Evolutionary conservation across 2,797 vertebrate genomes (phyloP), one percentile per base, ranked within the genome.

Genomic region (Paguma larvata): DNA sequence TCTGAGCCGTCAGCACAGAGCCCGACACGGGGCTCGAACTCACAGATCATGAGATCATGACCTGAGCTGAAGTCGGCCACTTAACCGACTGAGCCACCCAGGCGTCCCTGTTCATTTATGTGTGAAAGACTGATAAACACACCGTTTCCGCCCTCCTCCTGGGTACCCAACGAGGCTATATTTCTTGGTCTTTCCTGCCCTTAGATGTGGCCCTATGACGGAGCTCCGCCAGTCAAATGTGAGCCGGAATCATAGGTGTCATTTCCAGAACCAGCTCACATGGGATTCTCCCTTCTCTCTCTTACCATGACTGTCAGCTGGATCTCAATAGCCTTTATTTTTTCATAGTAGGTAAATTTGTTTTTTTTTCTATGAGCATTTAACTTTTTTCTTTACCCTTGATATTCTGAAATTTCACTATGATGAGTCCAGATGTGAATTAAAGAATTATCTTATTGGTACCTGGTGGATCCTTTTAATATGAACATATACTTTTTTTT

Each of bases 341-440:
- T 75, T 86, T 72, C 34, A 11, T 44, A 19, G 14, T 34, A 87
- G 3, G n/a, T 83, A 51, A 83, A 78, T 86, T 41, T 93, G 32
- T 32, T 65, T 89, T 89, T 67, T 80, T 93, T 67, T 0, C 25
- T 70, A 32, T 56, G 9, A 83, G 6, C 19, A 14, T 72, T 95
- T 86, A 79, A 73, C 51, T 72, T 79, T 79, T 79, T 84, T 41
- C 32, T 78, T 90, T 92, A 72, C 78, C 51, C 25, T 84, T 84
- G 30, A 62, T 83, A 6, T 59, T 85, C 41, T 97, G 48, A 77
- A 92, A 85, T 86, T 84, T 90, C n/a, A 84, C 46, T 90, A 38
- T 51, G 38, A 44, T 88, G 30, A 92, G n/a, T 88, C 38, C 16
- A 46, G 48, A 67, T 44, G 1, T 82, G 41, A 59, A 13, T 85